Percentiles rank a stretch among this genome's conserved stretches.
Evolutionary conservation across 2,888 invertebrate genomes (phyloP).

Genomic region (Pristionchus fissidentatus): DNA sequence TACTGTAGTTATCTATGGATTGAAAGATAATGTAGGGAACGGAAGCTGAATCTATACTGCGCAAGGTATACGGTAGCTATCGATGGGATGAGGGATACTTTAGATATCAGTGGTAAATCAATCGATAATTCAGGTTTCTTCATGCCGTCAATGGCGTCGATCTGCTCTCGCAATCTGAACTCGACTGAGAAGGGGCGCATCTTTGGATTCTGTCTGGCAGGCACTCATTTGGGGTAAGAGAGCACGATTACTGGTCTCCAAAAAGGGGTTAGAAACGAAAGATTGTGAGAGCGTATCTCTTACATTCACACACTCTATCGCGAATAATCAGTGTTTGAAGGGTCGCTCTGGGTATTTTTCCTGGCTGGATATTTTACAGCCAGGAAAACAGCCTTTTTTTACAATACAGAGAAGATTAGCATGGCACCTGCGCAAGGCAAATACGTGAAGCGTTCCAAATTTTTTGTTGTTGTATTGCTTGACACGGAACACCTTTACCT

Average conservation of each 20-base stretch:
- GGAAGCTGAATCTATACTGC: neutral
- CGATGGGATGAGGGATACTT: neutral
- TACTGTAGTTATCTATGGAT: no score
- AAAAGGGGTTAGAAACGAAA: neutral
- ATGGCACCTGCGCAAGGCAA: no score
- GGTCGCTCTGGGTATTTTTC: no score
- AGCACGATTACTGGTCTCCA: neutral
- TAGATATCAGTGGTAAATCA: neutral
- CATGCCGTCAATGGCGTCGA: conserved; percentile 83
- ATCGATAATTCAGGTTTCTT: conserved; percentile 79
- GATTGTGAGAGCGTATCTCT: no score
- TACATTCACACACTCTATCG: no score
- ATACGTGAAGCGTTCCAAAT: no score
- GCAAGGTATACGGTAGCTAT: conserved; percentile 53
- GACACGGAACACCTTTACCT: no score
- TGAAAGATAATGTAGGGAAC: neutral
- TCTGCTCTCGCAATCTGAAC: conserved; percentile 82
- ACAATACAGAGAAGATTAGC: no score
- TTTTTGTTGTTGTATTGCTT: no score
- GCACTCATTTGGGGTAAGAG: conserved; percentile 78
- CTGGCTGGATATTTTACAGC: no score
- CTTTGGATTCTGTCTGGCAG: conserved; percentile 82
- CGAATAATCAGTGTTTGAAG: no score
- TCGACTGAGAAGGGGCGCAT: conserved; percentile 82
- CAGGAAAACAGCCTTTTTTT: no score